phyloP scores from a whole-genome alignment of 35 echinoderm and acorn worm species.

The Apostichopus japonicus region DNA sequence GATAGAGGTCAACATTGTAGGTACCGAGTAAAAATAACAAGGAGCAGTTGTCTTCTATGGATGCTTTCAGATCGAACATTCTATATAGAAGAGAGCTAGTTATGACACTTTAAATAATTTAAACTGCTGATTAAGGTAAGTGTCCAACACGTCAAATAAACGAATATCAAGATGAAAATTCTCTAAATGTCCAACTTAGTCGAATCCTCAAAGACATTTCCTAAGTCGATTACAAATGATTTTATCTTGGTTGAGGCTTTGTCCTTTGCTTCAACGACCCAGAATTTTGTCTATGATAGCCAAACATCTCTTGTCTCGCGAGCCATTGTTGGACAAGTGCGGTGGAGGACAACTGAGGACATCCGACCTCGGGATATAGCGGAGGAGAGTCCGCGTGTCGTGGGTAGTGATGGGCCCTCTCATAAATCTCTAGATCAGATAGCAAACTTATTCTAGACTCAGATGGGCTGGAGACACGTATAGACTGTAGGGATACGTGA shows the following conservation, averaged over 20 bases:
- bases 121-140: too few species aligned
- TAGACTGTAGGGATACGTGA: conserved; percentile 55
- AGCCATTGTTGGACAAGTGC: conserved; percentile 51
- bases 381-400: conserved; percentile 23
- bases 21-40: too few species aligned
- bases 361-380: conserved; percentile 41
- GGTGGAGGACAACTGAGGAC: conserved; percentile 16
- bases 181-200: too few species aligned
- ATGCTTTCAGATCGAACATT: too few species aligned
- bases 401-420: conserved; percentile 21
- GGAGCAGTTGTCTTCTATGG: too few species aligned
- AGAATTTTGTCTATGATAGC: conserved; percentile 4
- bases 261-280: conserved; percentile 27
- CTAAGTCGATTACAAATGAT: too few species aligned
- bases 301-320: conserved; percentile 34
- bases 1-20: too few species aligned
- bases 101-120: too few species aligned
- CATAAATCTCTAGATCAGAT: conserved; percentile 42
- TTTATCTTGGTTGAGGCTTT: not conserved
- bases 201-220: too few species aligned
- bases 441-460: conserved; percentile 49
- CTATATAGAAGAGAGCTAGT: too few species aligned
- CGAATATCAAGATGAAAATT: too few species aligned
- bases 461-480: conserved; percentile 54
- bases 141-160: too few species aligned